Evolutionary conservation across 2,113 vertebrate species (phyloP).

Genomic region (Otolemur garnettii): DNA sequence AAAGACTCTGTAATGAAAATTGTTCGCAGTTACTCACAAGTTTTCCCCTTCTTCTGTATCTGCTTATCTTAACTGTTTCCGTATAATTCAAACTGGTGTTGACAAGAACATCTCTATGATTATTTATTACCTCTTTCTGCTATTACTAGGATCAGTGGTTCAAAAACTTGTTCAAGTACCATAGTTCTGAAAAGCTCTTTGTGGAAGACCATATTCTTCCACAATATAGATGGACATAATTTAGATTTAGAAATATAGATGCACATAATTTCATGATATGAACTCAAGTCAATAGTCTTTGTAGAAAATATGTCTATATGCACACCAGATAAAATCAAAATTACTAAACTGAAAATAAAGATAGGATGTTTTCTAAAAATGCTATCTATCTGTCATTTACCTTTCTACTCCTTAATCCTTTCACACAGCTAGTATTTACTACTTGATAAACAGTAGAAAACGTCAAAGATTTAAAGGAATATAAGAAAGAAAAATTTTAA

Average conservation of each 20-base stretch:
- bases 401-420: neutral
- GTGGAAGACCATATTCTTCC: neutral
- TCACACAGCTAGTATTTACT: neutral
- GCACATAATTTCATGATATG: neutral
- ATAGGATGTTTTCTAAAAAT: neutral
- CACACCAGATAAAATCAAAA: neutral
- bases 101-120: constrained; percentile 71
- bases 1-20: constrained; percentile 26
- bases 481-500: neutral
- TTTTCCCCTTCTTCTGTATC: constrained; percentile 43
- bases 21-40: neutral
- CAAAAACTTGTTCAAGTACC: constrained; percentile 46
- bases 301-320: neutral
- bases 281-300: neutral
- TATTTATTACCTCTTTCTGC: constrained; percentile 72
- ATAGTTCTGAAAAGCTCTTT: constrained; percentile 7
- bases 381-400: neutral
- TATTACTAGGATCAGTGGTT: constrained; percentile 41
- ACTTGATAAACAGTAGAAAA: neutral
- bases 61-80: constrained; percentile 67
- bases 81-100: constrained; percentile 60
- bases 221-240: no score
- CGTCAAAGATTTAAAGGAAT: neutral
- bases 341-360: neutral
- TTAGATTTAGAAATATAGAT: no score